Conservation (phyloP, 92 coral and sea anemone species). For the Desmophyllum pertusum region DNA sequence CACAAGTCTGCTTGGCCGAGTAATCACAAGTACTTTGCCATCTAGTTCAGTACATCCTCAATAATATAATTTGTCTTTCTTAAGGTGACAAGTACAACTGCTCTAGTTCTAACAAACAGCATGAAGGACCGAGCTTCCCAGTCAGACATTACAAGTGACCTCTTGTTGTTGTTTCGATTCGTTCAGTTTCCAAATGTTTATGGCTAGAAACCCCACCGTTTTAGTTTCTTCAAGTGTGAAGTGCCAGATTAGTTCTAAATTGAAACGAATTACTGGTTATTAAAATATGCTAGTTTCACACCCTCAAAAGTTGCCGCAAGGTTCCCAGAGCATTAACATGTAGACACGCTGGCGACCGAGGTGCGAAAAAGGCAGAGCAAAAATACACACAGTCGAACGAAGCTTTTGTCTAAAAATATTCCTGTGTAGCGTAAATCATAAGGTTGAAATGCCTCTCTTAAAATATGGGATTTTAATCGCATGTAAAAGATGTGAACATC, state of each 20-base stretch:
- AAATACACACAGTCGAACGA: neutral
- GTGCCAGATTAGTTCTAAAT: conserved; percentile 59
- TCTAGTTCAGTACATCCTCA: neutral
- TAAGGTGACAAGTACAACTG: neutral
- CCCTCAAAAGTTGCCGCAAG: conserved; percentile 68
- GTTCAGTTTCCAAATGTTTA: neutral
- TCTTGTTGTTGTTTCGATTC: neutral
- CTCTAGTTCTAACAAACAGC: neutral
- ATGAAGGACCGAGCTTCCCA: neutral
- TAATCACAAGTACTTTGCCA: neutral
- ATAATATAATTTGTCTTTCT: neutral
- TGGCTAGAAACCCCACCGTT: conserved; percentile 9
- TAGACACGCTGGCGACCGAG: conserved; percentile 48
- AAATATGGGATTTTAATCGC: neutral
- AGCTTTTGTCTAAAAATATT: neutral
- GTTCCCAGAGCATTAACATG: conserved; percentile 14
- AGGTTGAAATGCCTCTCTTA: neutral
- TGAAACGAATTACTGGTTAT: conserved; percentile 59
- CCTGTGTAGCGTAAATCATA: neutral
- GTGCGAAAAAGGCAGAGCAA: conserved; percentile 34
- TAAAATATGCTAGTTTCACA: conserved; percentile 70
- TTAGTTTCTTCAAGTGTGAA: conserved; percentile 66
- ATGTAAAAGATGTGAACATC: neutral
- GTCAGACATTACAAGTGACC: neutral
- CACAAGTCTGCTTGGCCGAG: neutral